Evolutionary conservation across 2,888 invertebrate species (phyloP), one percentile per base, ranked within the genome.

Genomic region (Epiblema foenella): DNA sequence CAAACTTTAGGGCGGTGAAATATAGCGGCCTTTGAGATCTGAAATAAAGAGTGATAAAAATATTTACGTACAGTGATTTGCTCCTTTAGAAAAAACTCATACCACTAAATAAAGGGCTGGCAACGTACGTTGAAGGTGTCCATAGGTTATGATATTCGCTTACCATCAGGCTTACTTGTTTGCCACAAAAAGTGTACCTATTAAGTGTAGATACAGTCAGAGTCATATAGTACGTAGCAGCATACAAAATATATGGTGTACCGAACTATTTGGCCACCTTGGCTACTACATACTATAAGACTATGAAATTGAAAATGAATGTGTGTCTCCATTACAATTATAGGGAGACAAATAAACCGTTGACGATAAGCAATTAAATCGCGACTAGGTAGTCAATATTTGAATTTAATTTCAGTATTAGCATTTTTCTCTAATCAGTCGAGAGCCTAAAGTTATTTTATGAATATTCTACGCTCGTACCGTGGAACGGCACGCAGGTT

Each of bases 11-110:
- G 0, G 91, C 89, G 12, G 90, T 91, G 75, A 90, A 90, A 77
- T 86, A 89, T 60, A 90, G 81, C 17, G 91, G 90, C 76, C 86
- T 89, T 77, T 90, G 91, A 15, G 90, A 89, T 75, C 91, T 91
- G 84, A 69, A 87, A 83, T 68, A 71, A 63, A 74, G n/a, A 46
- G 5, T 15, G 11, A 0, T 4, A 39, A 15, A 15, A 42, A n/a
- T 46, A 2, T 2, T 29, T 29, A 29, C 2, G 29, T 7, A 33
- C 33, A 24, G 4, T 24, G 24, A 24, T 24, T 24, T 24, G 1
- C 24, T 24, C 24, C 4, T 24, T 24, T 24, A 24, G 24, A 24
- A 24, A 24, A 24, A 24, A 24, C 24, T 24, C 24, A 24, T 3
- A 24, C 24, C 24, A 24, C 11, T 39, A 4, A 42, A 42, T 42